phyloP scores from a whole-genome alignment of 2,888 invertebrate genomes.

The Lepeophtheirus nordmannii region DNA sequence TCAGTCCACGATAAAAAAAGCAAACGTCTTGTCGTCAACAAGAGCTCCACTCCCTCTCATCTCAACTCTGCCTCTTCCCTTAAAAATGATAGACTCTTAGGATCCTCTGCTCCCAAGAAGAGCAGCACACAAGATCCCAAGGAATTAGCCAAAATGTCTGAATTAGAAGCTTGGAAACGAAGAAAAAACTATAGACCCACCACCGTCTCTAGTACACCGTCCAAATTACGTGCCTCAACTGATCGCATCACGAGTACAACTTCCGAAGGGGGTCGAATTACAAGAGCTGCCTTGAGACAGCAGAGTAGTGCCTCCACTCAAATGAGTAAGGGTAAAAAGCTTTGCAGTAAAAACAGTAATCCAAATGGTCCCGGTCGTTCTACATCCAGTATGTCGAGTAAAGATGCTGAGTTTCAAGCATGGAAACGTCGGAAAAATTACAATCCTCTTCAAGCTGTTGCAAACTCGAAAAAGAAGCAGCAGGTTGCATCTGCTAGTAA shows the following conservation, averaged over 20 bases:
- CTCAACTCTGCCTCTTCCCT: too few relatives aligned
- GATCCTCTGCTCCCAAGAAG: not conserved
- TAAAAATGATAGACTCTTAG: not conserved
- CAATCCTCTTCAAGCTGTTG: conserved; percentile 10
- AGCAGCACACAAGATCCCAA: not conserved
- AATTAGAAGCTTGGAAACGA: conserved; percentile 8
- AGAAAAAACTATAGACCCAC: conserved; percentile 14
- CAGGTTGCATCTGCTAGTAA: not conserved
- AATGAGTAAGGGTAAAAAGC: not conserved
- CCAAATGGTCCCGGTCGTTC: not conserved
- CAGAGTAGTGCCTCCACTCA: not conserved
- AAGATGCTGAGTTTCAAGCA: conserved; percentile 19
- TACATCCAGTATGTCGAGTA: conserved; percentile 15
- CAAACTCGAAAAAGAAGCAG: conserved; percentile 2
- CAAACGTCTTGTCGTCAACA: not conserved
- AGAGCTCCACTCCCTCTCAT: not conserved
- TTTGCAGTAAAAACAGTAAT: not conserved
- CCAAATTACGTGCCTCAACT: not conserved
- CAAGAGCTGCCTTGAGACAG: not conserved
- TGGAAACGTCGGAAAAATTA: conserved; percentile 18
- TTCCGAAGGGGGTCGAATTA: not conserved
- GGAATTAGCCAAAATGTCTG: not conserved
- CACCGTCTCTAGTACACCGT: not conserved
- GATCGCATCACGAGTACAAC: not conserved
- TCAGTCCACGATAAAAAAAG: not conserved